A percentile compares a stretch with the other conserved stretches of the same genome.
Conservation (phyloP, 2,888 invertebrate species). For the Anthrax anthrax region DNA sequence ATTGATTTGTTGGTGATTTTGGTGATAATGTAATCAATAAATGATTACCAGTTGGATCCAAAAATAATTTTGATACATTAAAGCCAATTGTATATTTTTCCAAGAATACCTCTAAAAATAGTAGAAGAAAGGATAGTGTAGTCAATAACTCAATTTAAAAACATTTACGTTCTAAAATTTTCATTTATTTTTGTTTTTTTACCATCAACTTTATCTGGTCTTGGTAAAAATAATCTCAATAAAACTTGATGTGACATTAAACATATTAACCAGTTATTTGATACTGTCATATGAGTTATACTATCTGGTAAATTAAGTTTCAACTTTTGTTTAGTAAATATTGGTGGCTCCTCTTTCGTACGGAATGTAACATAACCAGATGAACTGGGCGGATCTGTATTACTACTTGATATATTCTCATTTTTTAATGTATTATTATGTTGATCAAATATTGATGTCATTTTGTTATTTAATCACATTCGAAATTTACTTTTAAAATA, state of each 20-base stretch:
- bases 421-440: conserved; percentile 62
- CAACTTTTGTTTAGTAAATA: conserved; percentile 75
- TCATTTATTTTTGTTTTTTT: conserved; percentile 8
- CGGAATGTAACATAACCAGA: conserved; percentile 42
- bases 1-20: conserved; percentile 31
- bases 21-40: conserved; percentile 56
- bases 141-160: no score
- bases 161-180: not conserved
- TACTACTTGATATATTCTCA: conserved; percentile 17
- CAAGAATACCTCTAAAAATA: conserved; percentile 22
- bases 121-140: not conserved
- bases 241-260: conserved; percentile 71
- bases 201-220: conserved; percentile 68
- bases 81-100: conserved; percentile 29
- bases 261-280: conserved; percentile 69
- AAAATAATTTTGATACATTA: conserved; percentile 26
- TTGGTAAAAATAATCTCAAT: conserved; percentile 65
- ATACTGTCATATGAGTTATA: conserved; percentile 66
- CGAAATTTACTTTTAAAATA: no score
- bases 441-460: conserved; percentile 77
- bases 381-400: conserved; percentile 32
- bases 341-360: conserved; percentile 61
- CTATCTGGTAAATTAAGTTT: conserved; percentile 63
- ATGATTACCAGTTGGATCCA: conserved; percentile 81
- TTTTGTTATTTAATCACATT: no score